Percentiles rank a stretch among this genome's conserved stretches.
phyloP scores from a whole-genome alignment of 2,113 vertebrate genomes.

The Heterotis niloticus region DNA sequence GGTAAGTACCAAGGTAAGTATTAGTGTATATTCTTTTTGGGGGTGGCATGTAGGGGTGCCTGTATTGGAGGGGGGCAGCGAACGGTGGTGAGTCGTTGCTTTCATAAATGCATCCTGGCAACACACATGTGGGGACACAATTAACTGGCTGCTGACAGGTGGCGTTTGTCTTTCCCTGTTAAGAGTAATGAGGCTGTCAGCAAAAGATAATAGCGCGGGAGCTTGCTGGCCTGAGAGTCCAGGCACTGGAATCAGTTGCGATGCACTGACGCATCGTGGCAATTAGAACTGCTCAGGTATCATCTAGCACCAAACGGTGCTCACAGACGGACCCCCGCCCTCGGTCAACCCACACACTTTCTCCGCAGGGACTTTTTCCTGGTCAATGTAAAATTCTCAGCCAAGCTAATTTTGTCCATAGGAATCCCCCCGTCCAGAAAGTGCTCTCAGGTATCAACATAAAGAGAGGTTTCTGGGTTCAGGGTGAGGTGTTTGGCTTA shows the following conservation, averaged over 20 bases:
- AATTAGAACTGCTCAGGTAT: conserved; percentile 63
- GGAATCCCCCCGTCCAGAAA: not conserved
- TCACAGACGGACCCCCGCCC: conserved; percentile 49
- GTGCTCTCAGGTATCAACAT: conserved; percentile 11
- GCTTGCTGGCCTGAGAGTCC: conserved; percentile 64
- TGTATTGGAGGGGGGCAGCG: conserved; percentile 62
- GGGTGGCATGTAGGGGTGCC: not conserved
- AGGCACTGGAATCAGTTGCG: conserved; percentile 70
- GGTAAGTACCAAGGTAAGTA: too few relatives aligned
- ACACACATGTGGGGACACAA: conserved; percentile 91
- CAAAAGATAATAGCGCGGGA: conserved; percentile 74
- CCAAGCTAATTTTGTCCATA: not conserved
- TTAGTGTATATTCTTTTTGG: too few relatives aligned
- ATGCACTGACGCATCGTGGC: conserved; percentile 57
- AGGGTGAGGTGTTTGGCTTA: not conserved
- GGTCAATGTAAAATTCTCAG: not conserved
- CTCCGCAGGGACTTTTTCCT: not conserved
- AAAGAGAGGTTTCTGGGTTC: not conserved
- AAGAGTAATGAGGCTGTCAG: conserved; percentile 95
- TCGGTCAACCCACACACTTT: conserved; percentile 57
- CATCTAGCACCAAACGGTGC: conserved; percentile 61
- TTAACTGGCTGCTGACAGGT: conserved; percentile 90
- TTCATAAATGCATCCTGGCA: conserved; percentile 78
- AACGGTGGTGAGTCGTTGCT: conserved; percentile 77
- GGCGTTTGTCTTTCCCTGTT: conserved; percentile 88